Evolutionary conservation across 2,888 invertebrate genomes (phyloP), one percentile per base, ranked within the genome.

Genomic region (Stenodera caucasica): DNA sequence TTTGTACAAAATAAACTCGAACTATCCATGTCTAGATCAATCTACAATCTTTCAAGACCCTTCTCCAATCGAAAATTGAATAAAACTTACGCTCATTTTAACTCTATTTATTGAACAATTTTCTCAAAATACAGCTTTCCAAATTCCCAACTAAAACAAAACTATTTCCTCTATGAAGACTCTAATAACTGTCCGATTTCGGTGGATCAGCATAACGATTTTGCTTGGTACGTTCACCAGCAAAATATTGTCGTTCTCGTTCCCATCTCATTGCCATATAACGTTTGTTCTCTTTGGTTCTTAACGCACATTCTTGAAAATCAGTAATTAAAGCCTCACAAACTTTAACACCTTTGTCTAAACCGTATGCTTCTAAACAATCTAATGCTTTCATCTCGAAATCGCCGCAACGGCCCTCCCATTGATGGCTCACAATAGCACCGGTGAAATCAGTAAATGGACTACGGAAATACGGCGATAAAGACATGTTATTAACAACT

Each of bases 361-460:
- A 70, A 1, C 93, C 94, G 67, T 93, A 92, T 2, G 91, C 93
- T 74, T 93, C 92, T 52, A 92, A 74, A 72, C 93, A 94, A 67
- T 93, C 90, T 81, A 90, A 85, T 72, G 87, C 85, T 30, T 85
- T 83, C 75, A 88, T 81, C 80, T 93, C 92, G 68, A 90, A 81
- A 59, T 84, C 82, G 33, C 85, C 86, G 74, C 93, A 94, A 23
- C 79, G 76, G 21, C 86, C 86, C 71, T 85, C 81, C 72, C 84
- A 80, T 76, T 91, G 91, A 69, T 88, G 87, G 61, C 86, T 89
- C 26, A 86, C 72, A 59, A 90, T 55, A 18, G 84, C 82, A 65
- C 87, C 88, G 33, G 88, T 88, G 54, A 91, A 72, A 77, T 92
- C 92, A 5, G 90, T 90, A 49, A 91, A 82, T 0, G 91, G 91